A percentile compares a stretch with the other conserved stretches of the same genome.
Conservation (phyloP, 2,113 vertebrate species). For the Chloroceryle aenea region DNA sequence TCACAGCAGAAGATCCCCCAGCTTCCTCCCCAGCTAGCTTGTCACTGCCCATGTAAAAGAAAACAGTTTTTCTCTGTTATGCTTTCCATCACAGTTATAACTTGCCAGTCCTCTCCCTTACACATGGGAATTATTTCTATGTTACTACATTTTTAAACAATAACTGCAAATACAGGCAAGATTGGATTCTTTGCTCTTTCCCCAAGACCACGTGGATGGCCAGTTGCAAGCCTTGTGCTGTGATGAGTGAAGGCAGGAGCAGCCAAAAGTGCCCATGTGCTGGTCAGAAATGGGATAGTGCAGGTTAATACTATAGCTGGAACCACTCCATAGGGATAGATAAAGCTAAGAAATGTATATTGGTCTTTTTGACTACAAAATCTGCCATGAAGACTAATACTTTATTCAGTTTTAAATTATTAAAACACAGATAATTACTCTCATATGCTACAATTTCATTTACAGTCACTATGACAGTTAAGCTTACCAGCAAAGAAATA, state of each 20-base stretch:
- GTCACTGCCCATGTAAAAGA: neutral
- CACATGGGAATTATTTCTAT: neutral
- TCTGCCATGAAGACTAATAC: neutral
- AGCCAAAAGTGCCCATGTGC: fast-evolving
- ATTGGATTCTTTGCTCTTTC: neutral
- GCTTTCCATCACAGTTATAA: neutral
- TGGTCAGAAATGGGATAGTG: neutral
- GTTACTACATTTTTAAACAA: neutral
- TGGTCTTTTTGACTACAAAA: neutral
- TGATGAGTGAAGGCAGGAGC: neutral
- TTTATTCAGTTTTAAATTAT: neutral
- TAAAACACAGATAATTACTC: neutral
- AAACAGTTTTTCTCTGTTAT: neutral
- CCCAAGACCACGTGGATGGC: neutral
- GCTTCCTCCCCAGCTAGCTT: neutral
- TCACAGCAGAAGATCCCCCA: neutral
- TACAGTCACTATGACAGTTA: neutral
- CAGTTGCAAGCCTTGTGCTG: neutral
- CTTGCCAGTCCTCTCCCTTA: neutral
- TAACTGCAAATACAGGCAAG: neutral
- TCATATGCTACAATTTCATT: neutral
- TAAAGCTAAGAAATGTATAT: neutral
- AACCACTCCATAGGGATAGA: neutral
- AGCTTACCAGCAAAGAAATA: neutral
- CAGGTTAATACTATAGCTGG: neutral